Evolutionary conservation across 1,140 invertebrate genomes (phyloP).

Genomic region (Lepidotrigona ventralis): DNA sequence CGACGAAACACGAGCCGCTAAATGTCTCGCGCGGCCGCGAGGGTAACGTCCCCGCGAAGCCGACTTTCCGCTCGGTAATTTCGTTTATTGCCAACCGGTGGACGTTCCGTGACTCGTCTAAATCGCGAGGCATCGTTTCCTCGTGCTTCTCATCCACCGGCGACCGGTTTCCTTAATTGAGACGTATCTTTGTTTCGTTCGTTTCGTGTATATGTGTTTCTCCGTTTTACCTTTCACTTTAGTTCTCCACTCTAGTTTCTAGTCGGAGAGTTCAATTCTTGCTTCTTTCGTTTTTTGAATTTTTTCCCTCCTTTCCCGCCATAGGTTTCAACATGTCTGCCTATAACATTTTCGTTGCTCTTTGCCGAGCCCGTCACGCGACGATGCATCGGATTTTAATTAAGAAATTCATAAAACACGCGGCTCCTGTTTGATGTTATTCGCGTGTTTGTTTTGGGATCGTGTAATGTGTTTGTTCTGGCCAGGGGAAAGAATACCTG

Average conservation of each 20-base stretch:
- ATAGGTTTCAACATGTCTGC: not conserved
- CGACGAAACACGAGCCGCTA: slow-evolving; percentile 31
- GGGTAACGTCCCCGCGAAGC: not conserved
- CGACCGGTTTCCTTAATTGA: slow-evolving; percentile 17
- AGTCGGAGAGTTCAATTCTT: not conserved
- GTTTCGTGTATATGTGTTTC: not conserved
- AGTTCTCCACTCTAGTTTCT: not conserved
- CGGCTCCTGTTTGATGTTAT: not conserved
- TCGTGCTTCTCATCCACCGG: not conserved
- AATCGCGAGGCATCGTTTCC: not conserved
- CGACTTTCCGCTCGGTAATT: slow-evolving; percentile 20
- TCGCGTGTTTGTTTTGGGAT: not conserved
- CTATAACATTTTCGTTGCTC: not conserved
- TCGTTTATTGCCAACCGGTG: not conserved
- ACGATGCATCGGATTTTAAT: not conserved
- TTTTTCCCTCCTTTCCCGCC: not conserved
- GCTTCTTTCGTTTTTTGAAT: not conserved
- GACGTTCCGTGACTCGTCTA: not conserved
- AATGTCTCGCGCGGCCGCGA: not conserved
- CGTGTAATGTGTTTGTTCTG: not conserved
- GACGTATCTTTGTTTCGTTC: not conserved
- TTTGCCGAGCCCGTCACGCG: not conserved
- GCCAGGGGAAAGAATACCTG: not conserved
- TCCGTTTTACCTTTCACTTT: not conserved
- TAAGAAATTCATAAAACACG: not conserved